Evolutionary conservation across 2,797 vertebrate genomes (phyloP), one percentile per base, ranked within the genome.

Genomic region (Labroides dimidiatus): DNA sequence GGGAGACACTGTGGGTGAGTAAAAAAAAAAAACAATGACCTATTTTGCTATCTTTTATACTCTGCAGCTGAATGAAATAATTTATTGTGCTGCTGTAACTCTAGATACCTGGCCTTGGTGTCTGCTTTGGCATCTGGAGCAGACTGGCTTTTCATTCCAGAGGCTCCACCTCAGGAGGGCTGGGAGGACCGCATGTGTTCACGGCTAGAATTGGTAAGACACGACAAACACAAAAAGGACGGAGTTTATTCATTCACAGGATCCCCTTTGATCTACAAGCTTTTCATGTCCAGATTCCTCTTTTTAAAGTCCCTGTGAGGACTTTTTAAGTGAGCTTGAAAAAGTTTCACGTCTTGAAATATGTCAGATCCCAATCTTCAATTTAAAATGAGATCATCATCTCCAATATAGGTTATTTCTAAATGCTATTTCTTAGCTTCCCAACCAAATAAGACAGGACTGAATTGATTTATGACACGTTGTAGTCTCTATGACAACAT

Each of bases 101-200:
- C 0, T 64, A 99, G 98, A 73, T 99, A 99, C 87, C 90, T 99
- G 85, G 98, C 97, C 0, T 86, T 99, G 89, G 98, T 99, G 78
- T 96, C 97, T 0, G 97, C 96, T 0, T 75, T 99, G 92, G 97
- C 96, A 2, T 98, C 96, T 0, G 98, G 98, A 0, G 98, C 98
- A 0, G 98, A 99, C 87, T 99, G 97, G 97, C 94, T 99, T 45
- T 97, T 99, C 81, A 99, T 99, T 69, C 98, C 98, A 0, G 98
- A 99, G 74, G 91, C 94, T 16, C 98, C 98, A 6, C 97, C 97
- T 0, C 92, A 93, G 60, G 96, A 98, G 0, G 95, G 95, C 76
- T 99, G 98, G 98, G 96, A 99, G 84, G 96, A 98, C 74, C 89
- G 78, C 15, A 96, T 99, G 96, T 99, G 97, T 0, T 77, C 92